Percentiles rank a stretch among this genome's conserved stretches.
Conservation (phyloP, 2,113 vertebrate genomes). For the Dromaius novaehollandiae region DNA sequence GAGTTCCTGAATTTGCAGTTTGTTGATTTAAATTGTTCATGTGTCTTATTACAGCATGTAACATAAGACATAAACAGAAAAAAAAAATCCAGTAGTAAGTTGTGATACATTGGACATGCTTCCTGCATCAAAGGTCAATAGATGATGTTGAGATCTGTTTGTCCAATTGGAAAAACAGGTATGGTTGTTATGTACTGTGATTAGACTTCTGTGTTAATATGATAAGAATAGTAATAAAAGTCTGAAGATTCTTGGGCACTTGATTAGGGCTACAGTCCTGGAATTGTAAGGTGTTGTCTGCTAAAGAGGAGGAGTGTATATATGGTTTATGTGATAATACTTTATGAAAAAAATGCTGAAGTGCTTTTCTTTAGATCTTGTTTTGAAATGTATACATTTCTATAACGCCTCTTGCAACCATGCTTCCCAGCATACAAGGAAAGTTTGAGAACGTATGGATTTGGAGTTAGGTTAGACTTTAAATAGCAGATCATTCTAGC, state of each 20-base stretch:
- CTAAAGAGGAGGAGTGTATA: neutral
- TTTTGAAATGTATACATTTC: neutral
- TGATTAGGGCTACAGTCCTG: neutral
- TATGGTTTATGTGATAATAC: neutral
- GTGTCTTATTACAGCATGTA: conserved; percentile 54
- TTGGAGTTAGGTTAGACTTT: neutral
- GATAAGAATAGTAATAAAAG: neutral
- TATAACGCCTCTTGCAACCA: neutral
- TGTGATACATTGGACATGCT: conserved; percentile 42
- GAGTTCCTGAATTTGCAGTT: conserved; percentile 22
- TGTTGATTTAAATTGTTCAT: conserved; percentile 52
- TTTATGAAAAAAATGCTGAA: neutral
- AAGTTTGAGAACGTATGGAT: neutral
- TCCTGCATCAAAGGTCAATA: conserved; percentile 45
- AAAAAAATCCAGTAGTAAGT: conserved; percentile 22
- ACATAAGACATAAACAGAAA: conserved; percentile 38
- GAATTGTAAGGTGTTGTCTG: neutral
- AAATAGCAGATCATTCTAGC: neutral
- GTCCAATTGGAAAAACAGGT: conserved; percentile 53
- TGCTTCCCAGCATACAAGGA: neutral
- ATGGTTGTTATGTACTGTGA: neutral
- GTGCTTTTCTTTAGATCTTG: neutral
- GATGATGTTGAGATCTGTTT: conserved; percentile 58
- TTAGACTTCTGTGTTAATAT: conserved; percentile 7
- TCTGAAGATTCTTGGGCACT: neutral